A percentile compares a stretch with the other conserved stretches of the same genome.
Evolutionary conservation across 2,888 invertebrate genomes (phyloP).

Genomic region (Drosophila helvetica): DNA sequence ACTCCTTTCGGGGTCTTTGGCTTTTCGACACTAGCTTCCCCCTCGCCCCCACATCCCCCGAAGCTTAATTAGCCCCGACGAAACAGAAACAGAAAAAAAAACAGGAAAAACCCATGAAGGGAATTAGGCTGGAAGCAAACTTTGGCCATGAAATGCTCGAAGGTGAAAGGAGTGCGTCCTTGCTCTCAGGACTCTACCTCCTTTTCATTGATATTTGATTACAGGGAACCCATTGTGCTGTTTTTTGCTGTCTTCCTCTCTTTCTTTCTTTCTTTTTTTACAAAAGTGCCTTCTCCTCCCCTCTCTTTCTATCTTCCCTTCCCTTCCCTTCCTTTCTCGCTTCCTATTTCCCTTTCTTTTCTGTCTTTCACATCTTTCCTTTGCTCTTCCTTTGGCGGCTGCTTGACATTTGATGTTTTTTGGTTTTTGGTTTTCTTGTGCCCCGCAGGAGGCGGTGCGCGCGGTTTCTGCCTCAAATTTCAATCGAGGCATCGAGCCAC

Average conservation of each 20-base stretch:
- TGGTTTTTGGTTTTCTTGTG: slow-evolving; percentile 26
- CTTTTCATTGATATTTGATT: slow-evolving; percentile 73
- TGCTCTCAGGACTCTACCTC: slow-evolving; percentile 1
- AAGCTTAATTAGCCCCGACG: slow-evolving; percentile 58
- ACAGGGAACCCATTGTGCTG: slow-evolving; percentile 63
- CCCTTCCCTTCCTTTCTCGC: slow-evolving; percentile 11
- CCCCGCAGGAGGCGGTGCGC: background rate
- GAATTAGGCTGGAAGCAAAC: slow-evolving; percentile 11
- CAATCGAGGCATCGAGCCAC: slow-evolving; percentile 66
- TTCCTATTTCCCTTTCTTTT: slow-evolving; percentile 13
- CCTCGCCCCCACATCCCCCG: slow-evolving; percentile 13
- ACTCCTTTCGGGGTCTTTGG: slow-evolving; percentile 21
- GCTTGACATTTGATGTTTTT: slow-evolving; percentile 70
- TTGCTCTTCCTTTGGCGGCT: slow-evolving; percentile 39
- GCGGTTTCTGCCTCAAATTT: slow-evolving; percentile 64
- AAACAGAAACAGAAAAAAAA: background rate
- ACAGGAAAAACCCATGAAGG: background rate
- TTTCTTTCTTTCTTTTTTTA: slow-evolving; percentile 47
- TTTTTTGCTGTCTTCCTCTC: no score
- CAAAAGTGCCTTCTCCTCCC: slow-evolving; percentile 4
- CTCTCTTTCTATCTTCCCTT: slow-evolving; percentile 1
- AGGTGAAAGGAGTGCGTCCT: slow-evolving; percentile 1
- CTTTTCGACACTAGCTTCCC: slow-evolving; percentile 38
- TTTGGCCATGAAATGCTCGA: slow-evolving; percentile 2
- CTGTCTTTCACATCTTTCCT: slow-evolving; percentile 8